Evolutionary conservation across 2,888 invertebrate genomes (phyloP).

Genomic region (Lymantria dispar): DNA sequence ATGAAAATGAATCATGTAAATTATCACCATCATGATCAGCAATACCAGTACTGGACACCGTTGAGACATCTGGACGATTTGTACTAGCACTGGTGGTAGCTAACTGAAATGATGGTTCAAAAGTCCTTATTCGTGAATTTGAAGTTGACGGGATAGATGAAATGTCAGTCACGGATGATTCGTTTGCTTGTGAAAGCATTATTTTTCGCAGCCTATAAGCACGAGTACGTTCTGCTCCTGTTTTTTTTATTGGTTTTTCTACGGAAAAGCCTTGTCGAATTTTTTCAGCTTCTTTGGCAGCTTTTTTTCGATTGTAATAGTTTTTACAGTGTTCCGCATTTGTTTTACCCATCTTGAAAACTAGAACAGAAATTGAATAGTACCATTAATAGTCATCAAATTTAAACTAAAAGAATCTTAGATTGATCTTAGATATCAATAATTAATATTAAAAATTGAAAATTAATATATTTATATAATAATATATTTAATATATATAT

Average conservation of each 20-base stretch:
- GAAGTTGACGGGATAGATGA: slow-evolving; percentile 19
- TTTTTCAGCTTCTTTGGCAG: slow-evolving; percentile 19
- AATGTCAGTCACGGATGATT: slow-evolving; percentile 18
- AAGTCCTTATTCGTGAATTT: slow-evolving; percentile 19
- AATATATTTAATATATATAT: background rate
- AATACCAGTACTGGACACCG: slow-evolving; percentile 14
- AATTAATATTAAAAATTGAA: background rate
- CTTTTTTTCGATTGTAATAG: slow-evolving; percentile 17
- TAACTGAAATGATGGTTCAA: slow-evolving; percentile 21
- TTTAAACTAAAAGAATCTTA: slow-evolving; percentile 10
- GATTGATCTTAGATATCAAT: background rate
- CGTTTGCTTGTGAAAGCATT: slow-evolving; percentile 17
- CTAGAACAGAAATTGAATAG: slow-evolving; percentile 20
- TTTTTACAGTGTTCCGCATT: slow-evolving; percentile 16
- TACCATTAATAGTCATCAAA: slow-evolving; percentile 15
- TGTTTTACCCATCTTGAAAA: slow-evolving; percentile 18
- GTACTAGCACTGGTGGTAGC: slow-evolving; percentile 16
- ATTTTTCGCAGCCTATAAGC: slow-evolving; percentile 19
- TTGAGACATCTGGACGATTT: slow-evolving; percentile 16
- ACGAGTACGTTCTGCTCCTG: slow-evolving; percentile 17
- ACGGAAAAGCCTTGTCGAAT: slow-evolving; percentile 18
- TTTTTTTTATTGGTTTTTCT: slow-evolving; percentile 16
- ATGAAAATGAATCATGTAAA: background rate
- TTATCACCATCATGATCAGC: slow-evolving; percentile 14
- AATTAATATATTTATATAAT: too few species aligned